Base-by-base conservation (phyloP, 2,797 vertebrate genomes). In the Periparus ater region DNA sequence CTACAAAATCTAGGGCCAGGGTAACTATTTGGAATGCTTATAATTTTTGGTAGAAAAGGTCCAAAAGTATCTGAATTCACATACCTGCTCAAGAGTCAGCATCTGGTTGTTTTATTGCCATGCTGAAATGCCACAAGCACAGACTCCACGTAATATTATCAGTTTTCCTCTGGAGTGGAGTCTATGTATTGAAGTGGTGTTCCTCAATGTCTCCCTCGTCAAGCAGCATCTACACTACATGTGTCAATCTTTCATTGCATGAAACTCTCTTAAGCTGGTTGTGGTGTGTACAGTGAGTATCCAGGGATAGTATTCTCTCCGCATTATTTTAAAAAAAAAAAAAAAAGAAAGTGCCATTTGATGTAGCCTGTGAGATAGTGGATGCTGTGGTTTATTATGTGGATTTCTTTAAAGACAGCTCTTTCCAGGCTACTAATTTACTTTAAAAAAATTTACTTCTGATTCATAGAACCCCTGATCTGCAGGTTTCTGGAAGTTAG, bases 211-310 rank as follows among this genome's bases (percentile, higher is more conserved):
- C 5, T 9, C 30, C 9, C 16, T 77, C 7, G 21, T 71, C 0
- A 0, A 44, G 13, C 34, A 66, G 4, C 6, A 4, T 62, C 67
- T 23, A 58, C 6, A 3, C 13, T 45, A 8, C 9, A 13, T 80
- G 7, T 66, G 27, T 45, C 14, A 47, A 2, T 58, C 16, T 62
- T 86, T 42, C 13, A 10, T 42, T 74, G 17, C 17, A 9, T 53
- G 38, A 76, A 88, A 55, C 27, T 75, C 58, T 1, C 0, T 40
- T 45, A 32, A 54, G 36, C 78, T 9, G 47, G 11, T 47, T 88
- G 15, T 42, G 18, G 6, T 75, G 32, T 53, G 19, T 21, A 45
- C 10, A 51, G 6, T 32, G 7, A 55, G 10, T 45, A 61, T 27
- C 32, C 32, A 40, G 32, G 22, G 7, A 5, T 21, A 42, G 17